Base-by-base conservation (phyloP, 2,888 invertebrate species). In the Diogma glabrata region DNA sequence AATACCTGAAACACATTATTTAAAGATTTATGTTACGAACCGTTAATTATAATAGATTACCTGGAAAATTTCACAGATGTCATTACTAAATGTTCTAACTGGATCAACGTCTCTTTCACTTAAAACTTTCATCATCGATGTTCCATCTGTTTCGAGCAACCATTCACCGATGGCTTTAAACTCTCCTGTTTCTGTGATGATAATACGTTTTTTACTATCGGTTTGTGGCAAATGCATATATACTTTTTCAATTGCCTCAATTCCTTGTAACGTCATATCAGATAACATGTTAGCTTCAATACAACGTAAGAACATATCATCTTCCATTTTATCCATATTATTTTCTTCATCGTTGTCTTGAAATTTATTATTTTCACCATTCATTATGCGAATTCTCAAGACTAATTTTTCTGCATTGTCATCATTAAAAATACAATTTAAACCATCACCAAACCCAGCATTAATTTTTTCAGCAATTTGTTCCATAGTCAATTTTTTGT, bases 171-270 rank as follows among this genome's bases (percentile, higher is more conserved):
- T 93, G 0, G 94, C 88, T 69, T 97, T 96, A 67, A 95, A 99
- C 69, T 97, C 96, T 43, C 99, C 99, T 40, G 92, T 91, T 50
- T 96, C 95, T 0, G 96, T 97, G 54, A 99, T 90, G 47, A 93
- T 83, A 53, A 97, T 95, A 43, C 96, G 81, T 70, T 99, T 99
- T 74, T 99, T 99, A 55, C 96, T 83, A 71, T 99, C 97, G 0
- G 94, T 96, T 65, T 92, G 93, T 1, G 99, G 99, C 64, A 97
- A 70, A 76, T 99, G 97, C 99, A 99, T 99, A 76, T 99, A 99
- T 48, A 89, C 99, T 75, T 97, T 97, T 43, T 89, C 81, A 61
- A 97, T 97, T 3, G 94, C 88, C 69, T 97, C 96, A 59, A 99
- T 96, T 54, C 96, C 96, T 72, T 96, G 95, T 50, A 99, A 72